Evolutionary conservation across 2,113 vertebrate species (phyloP).

Genomic region (Anhinga anhinga): DNA sequence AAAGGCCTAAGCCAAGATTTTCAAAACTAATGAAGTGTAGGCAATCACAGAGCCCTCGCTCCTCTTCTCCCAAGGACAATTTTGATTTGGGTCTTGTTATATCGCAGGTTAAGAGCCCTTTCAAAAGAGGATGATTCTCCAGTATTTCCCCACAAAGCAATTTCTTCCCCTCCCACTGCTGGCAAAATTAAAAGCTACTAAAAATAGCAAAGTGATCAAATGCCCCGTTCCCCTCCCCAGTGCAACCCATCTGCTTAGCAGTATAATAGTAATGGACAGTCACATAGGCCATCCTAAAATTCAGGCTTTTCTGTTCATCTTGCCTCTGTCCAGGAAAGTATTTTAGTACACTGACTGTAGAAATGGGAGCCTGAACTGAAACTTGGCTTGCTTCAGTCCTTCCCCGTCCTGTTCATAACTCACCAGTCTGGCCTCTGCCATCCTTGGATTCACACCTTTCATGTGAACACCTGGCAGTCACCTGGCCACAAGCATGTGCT

Average conservation of each 20-base stretch:
- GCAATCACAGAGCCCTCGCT: neutral
- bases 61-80: neutral
- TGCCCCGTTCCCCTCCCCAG: neutral
- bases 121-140: neutral
- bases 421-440: neutral
- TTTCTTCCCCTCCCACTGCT: neutral
- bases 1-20: neutral
- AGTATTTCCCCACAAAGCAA: neutral
- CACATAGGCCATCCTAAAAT: neutral
- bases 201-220: neutral
- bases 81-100: neutral
- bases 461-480: neutral
- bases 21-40: neutral
- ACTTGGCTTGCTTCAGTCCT: neutral
- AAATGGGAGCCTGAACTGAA: neutral
- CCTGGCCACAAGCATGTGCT: neutral
- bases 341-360: neutral
- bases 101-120: neutral
- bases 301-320: neutral
- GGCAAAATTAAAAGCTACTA: neutral
- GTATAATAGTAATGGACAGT: accelerated
- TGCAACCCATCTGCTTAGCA: neutral
- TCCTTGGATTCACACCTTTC: neutral
- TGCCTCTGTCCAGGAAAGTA: neutral
- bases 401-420: neutral